phyloP scores from a whole-genome alignment of 1,140 invertebrate genomes.

The Lasioglossum baleicum region DNA sequence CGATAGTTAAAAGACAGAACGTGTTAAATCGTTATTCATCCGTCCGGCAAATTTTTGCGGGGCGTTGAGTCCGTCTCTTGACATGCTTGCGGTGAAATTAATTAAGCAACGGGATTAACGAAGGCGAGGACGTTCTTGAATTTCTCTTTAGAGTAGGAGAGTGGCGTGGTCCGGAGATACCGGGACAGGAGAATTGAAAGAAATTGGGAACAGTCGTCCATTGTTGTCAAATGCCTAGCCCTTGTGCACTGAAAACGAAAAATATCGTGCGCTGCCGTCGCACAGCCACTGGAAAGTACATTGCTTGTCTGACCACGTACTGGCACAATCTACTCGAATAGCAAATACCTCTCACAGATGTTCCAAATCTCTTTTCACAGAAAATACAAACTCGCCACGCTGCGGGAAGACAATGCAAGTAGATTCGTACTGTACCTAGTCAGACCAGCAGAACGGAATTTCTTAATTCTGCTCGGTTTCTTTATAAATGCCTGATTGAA shows the following conservation, averaged over 20 bases:
- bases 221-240: background rate
- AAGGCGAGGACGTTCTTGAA: slow-evolving; percentile 18
- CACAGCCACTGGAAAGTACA: background rate
- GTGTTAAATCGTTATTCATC: background rate
- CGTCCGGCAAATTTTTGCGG: background rate
- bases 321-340: background rate
- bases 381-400: too few relatives aligned
- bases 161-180: background rate
- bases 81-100: slow-evolving; percentile 37
- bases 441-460: too few relatives aligned
- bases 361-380: too few relatives aligned
- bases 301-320: background rate
- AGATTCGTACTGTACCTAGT: too few relatives aligned
- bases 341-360: too few relatives aligned
- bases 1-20: too few relatives aligned
- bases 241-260: background rate
- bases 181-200: background rate
- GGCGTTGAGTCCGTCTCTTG: slow-evolving; percentile 31
- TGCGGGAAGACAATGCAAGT: too few relatives aligned
- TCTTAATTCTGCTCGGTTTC: too few relatives aligned
- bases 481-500: too few relatives aligned
- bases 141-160: background rate
- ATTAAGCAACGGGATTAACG: slow-evolving; percentile 39
- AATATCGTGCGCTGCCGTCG: too few relatives aligned
- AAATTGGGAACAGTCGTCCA: background rate